These are phyloP conservation scores for Galleria mellonella DNA, from an alignment of 1,140 invertebrate species.

Conservation along the genomic window DNA sequence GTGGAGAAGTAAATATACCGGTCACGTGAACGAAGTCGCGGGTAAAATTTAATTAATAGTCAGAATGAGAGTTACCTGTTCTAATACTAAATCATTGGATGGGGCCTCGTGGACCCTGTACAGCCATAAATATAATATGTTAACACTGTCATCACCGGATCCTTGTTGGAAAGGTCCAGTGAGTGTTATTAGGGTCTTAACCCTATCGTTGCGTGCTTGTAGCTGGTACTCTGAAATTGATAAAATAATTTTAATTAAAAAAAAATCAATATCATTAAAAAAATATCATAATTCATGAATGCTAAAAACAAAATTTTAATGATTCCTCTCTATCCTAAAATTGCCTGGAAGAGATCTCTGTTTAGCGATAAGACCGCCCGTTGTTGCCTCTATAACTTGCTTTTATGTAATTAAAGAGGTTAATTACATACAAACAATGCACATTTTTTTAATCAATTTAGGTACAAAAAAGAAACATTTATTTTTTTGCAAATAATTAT, in stretches of 20 bases:
- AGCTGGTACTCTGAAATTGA: conserved; percentile 41
- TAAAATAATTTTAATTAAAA: neutral
- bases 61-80: conserved; percentile 18
- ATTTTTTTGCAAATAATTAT: neutral
- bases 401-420: neutral
- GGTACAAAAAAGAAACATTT: neutral
- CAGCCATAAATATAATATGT: conserved; percentile 31
- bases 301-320: neutral
- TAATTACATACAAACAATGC: neutral
- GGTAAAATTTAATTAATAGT: neutral
- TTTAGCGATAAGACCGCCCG: no score
- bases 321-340: no score
- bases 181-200: conserved; percentile 26
- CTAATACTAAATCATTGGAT: neutral
- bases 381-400: no score
- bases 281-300: neutral
- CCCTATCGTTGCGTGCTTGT: conserved; percentile 11
- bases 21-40: no score
- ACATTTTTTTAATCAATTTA: no score
- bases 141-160: conserved; percentile 17
- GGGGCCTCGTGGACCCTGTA: conserved; percentile 12
- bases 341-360: no score
- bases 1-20: no score
- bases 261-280: no score
- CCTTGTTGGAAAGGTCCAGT: conserved; percentile 37